Conservation (phyloP, 2,113 vertebrate species). For the Laticauda colubrina region DNA sequence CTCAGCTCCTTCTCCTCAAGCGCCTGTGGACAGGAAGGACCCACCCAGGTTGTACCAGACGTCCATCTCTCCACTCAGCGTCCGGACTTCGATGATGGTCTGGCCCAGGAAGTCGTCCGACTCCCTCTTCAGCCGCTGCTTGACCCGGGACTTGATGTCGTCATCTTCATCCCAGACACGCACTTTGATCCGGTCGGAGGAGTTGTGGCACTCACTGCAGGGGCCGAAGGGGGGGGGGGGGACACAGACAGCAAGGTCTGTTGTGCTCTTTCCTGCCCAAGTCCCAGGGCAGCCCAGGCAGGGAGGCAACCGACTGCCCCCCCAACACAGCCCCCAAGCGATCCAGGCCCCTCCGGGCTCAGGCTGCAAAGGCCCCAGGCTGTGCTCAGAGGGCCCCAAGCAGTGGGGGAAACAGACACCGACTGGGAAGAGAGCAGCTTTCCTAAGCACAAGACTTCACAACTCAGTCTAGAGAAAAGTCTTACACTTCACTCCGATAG, state of each 20-base stretch:
- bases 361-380: background rate
- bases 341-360: too few relatives aligned
- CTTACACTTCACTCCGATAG: too few relatives aligned
- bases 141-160: constrained; percentile 96
- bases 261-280: background rate
- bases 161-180: constrained; percentile 99
- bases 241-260: background rate
- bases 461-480: too few relatives aligned
- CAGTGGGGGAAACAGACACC: background rate
- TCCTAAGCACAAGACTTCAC: background rate
- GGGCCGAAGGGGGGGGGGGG: background rate
- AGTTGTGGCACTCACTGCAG: constrained; percentile 96
- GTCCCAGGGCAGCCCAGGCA: background rate
- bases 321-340: background rate
- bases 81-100: constrained; percentile 97
- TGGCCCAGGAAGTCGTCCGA: constrained; percentile 97
- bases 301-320: background rate
- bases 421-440: background rate
- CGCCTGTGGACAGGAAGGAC: constrained; percentile 35
- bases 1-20: rapidly evolving
- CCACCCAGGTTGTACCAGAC: constrained; percentile 99
- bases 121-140: constrained; percentile 95
- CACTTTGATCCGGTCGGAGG: constrained; percentile 96
- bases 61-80: constrained; percentile 96
- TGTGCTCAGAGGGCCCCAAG: background rate